phyloP scores from a whole-genome alignment of 2,113 vertebrate species.

The Sebastes schlegelii region DNA sequence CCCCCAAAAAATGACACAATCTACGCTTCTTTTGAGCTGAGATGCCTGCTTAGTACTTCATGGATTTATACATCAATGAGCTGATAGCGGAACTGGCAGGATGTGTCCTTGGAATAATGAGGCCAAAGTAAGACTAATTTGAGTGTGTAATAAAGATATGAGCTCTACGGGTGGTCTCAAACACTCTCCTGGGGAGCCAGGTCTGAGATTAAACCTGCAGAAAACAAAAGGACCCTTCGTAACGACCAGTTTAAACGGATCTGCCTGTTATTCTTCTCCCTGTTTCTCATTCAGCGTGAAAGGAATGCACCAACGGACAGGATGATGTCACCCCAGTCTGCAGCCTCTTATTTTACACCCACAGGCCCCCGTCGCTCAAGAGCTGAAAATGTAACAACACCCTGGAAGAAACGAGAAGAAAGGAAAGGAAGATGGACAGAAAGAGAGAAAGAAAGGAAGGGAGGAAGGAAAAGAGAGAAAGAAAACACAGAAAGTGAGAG shows the following conservation, averaged over 20 bases:
- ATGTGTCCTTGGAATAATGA: conserved; percentile 62
- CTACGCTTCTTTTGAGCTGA: conserved; percentile 12
- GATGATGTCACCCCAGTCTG: conserved; percentile 76
- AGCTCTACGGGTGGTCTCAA: conserved; percentile 46
- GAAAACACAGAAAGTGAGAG: background rate
- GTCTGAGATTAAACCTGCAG: conserved; percentile 45
- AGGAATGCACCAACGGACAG: conserved; percentile 71
- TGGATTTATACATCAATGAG: conserved; percentile 37
- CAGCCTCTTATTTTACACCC: conserved; percentile 61
- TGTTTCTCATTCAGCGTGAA: conserved; percentile 67
- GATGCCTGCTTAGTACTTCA: conserved; percentile 33
- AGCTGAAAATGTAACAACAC: conserved; percentile 44
- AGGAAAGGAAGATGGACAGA: background rate
- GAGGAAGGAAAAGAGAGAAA: background rate
- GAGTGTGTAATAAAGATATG: conserved; percentile 32
- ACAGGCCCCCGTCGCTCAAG: conserved; percentile 21
- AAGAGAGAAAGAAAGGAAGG: background rate
- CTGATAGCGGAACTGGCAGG: conserved; percentile 10
- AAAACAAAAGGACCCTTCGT: conserved; percentile 53
- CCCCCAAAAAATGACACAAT: conserved; percentile 18
- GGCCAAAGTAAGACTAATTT: conserved; percentile 45
- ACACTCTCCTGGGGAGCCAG: background rate
- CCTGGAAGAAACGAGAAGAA: background rate
- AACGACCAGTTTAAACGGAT: conserved; percentile 33
- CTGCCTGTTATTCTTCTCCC: conserved; percentile 44